Evolutionary conservation across 1,140 invertebrate genomes (phyloP), one percentile per base, ranked within the genome.

Genomic region (Sitobion miscanthi): DNA sequence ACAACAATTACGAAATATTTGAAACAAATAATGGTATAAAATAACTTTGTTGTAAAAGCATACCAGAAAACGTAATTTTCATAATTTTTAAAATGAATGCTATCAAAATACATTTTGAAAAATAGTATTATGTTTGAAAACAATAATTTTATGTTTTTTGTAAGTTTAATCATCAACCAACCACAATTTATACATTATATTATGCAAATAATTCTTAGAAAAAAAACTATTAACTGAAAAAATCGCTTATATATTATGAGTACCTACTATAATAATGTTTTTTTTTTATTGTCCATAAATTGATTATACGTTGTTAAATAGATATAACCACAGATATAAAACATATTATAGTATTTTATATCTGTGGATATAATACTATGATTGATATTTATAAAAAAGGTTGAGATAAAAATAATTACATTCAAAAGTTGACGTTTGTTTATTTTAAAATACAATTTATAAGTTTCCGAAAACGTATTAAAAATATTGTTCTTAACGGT

Each of bases 381-480:
- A 47, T 47, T 47, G 85, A 47, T 86, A 86, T 86, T 86, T 86
- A 86, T 47, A 2, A 30, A 86, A 86, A 86, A 85, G 45, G 42
- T 45, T 47, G 23, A 8, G 9, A 47, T 86, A n/a, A 30, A 14
- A 45, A 30, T 47, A 86, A 47, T 47, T 1, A 30, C 4, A 69
- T 69, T 69, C 23, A 86, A 86, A 47, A 47, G 1, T 52, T 88
- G 25, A 47, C 5, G 47, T 49, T 49, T 49, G 14, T 49, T 49
- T 49, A 87, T 49, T 87, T 87, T n/a, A 87, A 87, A 87, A 87
- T 49, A 30, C 30, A 87, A 87, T 49, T n/a, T 87, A n/a, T 30
- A 87, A 49, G 42, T 86, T 86, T 47, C 45, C 6, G 14, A 2
- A n/a, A 87, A 49, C 30, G 11, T 86, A 14, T 85, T 20, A 49